Evolutionary conservation across 2,113 vertebrate species (phyloP), one percentile per base, ranked within the genome.

Genomic region (Arothron firmamentum): DNA sequence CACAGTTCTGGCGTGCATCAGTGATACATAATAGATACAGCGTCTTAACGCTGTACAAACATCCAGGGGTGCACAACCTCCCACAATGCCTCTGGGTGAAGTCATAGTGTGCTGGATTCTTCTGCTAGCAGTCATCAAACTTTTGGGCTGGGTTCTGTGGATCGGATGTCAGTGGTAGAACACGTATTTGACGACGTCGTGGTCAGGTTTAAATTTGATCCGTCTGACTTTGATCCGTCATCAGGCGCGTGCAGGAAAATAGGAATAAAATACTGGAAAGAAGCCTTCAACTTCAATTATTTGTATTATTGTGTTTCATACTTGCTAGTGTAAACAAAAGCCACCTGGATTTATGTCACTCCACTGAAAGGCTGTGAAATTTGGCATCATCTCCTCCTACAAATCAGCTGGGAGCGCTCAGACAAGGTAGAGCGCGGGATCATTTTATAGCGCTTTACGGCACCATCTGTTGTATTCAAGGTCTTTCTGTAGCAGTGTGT

Each of bases 151-250:
- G 65, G 80, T 70, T 82, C 65, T 59, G 16, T 43, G 70, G 75
- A 82, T 86, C 79, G 17, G 18, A 65, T 87, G 72, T 78, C 69
- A 1, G 54, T 47, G 50, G 66, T 66, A 19, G 61, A 71, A 69
- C 75, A 83, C 81, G 83, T 71, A 63, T 68, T 19, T 31, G 74
- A 83, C 81, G 68, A 80, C 84, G 58, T 49, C 18, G 62, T 78
- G 80, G 72, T 83, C 60, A 71, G 78, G 57, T 25, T 70, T 74
- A 70, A 80, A 82, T 77, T 69, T 80, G 73, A 82, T 80, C 79
- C 49, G 23, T 59, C 59, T 72, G 72, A 76, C 76, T 77, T 83
- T 81, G 70, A 81, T 67, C 75, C 59, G 60, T 66, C 20, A n/a
- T 83, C 68, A 59, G 43, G 5, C 70, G 67, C 52, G 52, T 45